These are phyloP conservation scores for Temnothorax curvispinosus DNA, from an alignment of 1,140 invertebrate genomes.

Conservation along the genomic window DNA sequence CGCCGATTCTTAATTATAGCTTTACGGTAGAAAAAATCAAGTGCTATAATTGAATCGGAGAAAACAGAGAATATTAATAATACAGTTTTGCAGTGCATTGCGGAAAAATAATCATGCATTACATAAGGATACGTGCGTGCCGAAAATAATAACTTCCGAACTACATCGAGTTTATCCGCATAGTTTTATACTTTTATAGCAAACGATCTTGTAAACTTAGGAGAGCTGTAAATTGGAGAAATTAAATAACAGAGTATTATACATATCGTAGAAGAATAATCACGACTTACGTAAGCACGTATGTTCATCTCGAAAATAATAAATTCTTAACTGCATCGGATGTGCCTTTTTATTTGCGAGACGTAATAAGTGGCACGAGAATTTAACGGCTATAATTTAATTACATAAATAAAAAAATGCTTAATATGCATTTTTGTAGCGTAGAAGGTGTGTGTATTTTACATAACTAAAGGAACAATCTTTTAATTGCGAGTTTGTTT, in stretches of 20 bases:
- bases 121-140: slow-evolving; percentile 23
- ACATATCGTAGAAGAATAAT: slow-evolving; percentile 1
- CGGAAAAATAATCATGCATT: slow-evolving; percentile 8
- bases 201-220: not conserved
- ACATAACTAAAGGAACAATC: not conserved
- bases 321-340: not conserved
- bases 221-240: slow-evolving; percentile 15
- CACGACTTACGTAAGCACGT: not conserved
- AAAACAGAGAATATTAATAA: slow-evolving; percentile 17
- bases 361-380: not conserved
- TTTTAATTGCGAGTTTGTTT: not conserved
- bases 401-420: not conserved
- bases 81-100: not conserved
- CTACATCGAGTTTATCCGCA: not conserved
- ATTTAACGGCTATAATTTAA: not conserved
- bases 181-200: slow-evolving; percentile 16
- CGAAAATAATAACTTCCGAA: slow-evolving; percentile 34
- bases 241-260: slow-evolving; percentile 17
- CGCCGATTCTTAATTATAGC: not conserved
- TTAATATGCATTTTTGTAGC: not conserved
- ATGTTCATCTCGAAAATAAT: not conserved
- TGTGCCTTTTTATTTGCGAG: not conserved
- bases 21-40: not conserved
- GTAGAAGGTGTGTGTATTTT: not conserved
- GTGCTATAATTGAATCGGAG: not conserved